phyloP scores from a whole-genome alignment of 2,888 invertebrate species.

The Rhyacophila evoluta region DNA sequence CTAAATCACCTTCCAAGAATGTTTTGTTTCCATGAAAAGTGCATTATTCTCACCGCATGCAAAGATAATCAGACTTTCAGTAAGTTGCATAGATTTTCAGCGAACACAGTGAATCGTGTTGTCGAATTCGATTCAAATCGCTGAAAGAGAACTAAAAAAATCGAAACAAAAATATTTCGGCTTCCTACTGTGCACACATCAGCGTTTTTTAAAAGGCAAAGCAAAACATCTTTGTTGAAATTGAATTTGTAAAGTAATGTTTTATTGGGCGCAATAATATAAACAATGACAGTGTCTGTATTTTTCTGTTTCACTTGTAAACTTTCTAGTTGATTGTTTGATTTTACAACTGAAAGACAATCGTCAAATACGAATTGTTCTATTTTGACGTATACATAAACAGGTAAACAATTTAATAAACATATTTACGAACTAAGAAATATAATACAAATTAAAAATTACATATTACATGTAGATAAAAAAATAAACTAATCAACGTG shows the following conservation, averaged over 20 bases:
- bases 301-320: slow-evolving; percentile 31
- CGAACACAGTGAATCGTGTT: slow-evolving; percentile 36
- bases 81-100: slow-evolving; percentile 27
- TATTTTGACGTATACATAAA: too few relatives aligned
- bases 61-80: slow-evolving; percentile 42
- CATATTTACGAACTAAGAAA: not conserved
- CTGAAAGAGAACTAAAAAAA: slow-evolving; percentile 29
- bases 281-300: slow-evolving; percentile 34
- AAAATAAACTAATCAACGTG: too few relatives aligned
- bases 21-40: slow-evolving; percentile 45
- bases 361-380: not conserved
- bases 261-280: slow-evolving; percentile 52
- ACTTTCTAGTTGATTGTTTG: slow-evolving; percentile 47
- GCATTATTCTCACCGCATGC: slow-evolving; percentile 48
- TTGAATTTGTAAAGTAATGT: slow-evolving; percentile 28
- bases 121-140: not conserved
- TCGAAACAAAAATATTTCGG: not conserved
- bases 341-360: not conserved
- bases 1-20: slow-evolving; percentile 40
- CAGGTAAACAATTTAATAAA: not conserved
- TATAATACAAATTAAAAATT: too few relatives aligned
- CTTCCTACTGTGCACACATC: slow-evolving; percentile 36
- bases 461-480: too few relatives aligned
- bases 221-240: slow-evolving; percentile 32
- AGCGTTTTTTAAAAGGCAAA: slow-evolving; percentile 39